A percentile compares a stretch with the other conserved stretches of the same genome.
Evolutionary conservation across 1,140 invertebrate genomes (phyloP).

Genomic region (Lordiphosa mommai): DNA sequence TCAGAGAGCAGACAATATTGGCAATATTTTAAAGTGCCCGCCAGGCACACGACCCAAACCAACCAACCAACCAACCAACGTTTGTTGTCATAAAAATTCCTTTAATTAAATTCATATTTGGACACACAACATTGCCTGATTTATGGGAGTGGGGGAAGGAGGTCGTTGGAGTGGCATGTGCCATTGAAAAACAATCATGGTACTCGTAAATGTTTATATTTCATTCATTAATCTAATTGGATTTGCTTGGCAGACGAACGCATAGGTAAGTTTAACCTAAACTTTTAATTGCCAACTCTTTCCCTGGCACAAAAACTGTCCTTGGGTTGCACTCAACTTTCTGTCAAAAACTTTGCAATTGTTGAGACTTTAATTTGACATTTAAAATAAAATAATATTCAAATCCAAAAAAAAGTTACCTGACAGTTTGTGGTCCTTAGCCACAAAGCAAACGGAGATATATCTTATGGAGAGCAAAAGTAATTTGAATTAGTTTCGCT

Average conservation of each 20-base stretch:
- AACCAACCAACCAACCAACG: slow-evolving; percentile 20
- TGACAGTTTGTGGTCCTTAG: too few species aligned
- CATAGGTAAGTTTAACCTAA: slow-evolving; percentile 2
- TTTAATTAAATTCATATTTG: slow-evolving; percentile 77
- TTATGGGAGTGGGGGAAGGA: slow-evolving; percentile 32
- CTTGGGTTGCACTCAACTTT: slow-evolving; percentile 26
- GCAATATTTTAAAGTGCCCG: slow-evolving; percentile 71
- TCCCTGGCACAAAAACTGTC: slow-evolving; percentile 6
- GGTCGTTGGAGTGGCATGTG: slow-evolving; percentile 7
- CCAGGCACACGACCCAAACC: slow-evolving; percentile 42
- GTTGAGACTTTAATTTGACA: slow-evolving; percentile 50
- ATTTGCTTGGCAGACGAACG: slow-evolving; percentile 4
- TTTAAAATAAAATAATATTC: slow-evolving; percentile 26
- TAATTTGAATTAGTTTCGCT: neutral
- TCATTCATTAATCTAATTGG: slow-evolving; percentile 51
- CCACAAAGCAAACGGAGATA: too few species aligned
- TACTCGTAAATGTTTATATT: slow-evolving; percentile 38
- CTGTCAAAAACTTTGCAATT: slow-evolving; percentile 28
- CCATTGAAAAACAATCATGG: slow-evolving; percentile 42
- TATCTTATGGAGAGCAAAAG: too few species aligned
- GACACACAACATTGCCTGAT: slow-evolving; percentile 48
- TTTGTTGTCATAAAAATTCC: slow-evolving; percentile 64
- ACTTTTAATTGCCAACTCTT: slow-evolving; percentile 10
- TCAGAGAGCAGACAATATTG: slow-evolving; percentile 65
- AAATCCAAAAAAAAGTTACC: neutral